These are phyloP conservation scores for Rhabdophis nuchalis DNA, from an alignment of 2,797 vertebrate species.

Conservation along the genomic window DNA sequence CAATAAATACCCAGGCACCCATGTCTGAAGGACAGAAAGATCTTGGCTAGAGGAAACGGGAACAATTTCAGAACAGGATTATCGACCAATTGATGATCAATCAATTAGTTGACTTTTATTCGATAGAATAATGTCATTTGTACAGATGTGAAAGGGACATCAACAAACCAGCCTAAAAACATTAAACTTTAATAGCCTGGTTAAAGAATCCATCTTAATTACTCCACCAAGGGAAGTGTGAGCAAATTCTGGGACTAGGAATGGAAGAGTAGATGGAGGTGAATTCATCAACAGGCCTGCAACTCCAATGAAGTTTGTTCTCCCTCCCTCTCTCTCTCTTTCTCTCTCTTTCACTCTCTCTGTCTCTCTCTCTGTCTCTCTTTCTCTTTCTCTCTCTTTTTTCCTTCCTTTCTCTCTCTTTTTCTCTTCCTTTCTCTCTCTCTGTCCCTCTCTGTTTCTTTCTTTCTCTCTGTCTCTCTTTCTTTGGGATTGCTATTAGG, in stretches of 20 bases:
- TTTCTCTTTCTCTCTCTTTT: no score
- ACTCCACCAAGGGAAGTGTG: not conserved
- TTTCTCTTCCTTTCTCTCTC: no score
- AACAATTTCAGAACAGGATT: not conserved
- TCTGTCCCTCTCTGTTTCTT: no score
- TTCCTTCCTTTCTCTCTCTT: rapidly evolving
- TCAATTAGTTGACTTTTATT: not conserved
- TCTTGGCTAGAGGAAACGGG: not conserved
- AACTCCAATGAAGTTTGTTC: not conserved
- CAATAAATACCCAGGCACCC: not conserved
- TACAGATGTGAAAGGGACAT: not conserved
- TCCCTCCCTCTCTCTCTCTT: no score
- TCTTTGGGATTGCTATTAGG: no score
- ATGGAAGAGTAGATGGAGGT: not conserved
- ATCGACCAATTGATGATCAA: not conserved
- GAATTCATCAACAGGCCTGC: not conserved
- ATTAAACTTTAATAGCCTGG: not conserved
- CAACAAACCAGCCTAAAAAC: not conserved
- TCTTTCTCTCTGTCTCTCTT: no score
- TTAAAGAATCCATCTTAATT: not conserved
- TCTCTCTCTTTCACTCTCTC: no score
- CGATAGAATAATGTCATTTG: not conserved
- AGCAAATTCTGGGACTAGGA: not conserved
- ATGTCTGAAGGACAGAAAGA: not conserved
- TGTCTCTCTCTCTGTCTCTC: rapidly evolving